Evolutionary conservation across 2,888 invertebrate genomes (phyloP), one percentile per base, ranked within the genome.

Genomic region (Apodemia zela): DNA sequence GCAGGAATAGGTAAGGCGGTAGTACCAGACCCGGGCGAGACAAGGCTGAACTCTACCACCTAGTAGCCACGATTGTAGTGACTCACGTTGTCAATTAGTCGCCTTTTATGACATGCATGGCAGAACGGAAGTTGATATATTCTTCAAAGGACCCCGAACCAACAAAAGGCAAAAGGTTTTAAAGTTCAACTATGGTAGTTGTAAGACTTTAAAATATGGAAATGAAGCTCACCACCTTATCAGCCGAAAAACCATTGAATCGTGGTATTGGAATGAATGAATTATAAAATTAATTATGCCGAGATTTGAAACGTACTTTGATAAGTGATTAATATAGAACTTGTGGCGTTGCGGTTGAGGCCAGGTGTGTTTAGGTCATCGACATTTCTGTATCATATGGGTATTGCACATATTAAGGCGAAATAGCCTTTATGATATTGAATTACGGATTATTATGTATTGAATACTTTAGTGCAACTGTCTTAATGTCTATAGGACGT

Each of bases 281-380:
- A 45, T 45, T n/a, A 15, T 45, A 54, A 21, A 54, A 54, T 54
- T 25, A 25, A 54, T 54, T 15, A 10, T 51, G 13, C 25, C 6
- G 13, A 54, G 21, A 54, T 21, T 54, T 21, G 54, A 54, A 25
- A 54, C 7, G 25, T 54, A 54, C 54, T 54, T 54, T 54, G 54
- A 25, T 25, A 15, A 51, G 54, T 54, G 54, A 68, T 68, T 66
- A 70, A 67, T 62, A 69, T 63, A 69, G 69, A 66, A 67, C 68
- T 71, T 68, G 74, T 75, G 70, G 69, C 69, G 71, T 73, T 73
- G 75, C 72, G 73, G 74, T 75, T 74, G 68, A 65, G 68, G 71
- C 72, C 75, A 74, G 74, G 74, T 74, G 74, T 70, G 72, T 72
- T 63, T 72, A 67, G 74, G 75, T 75, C 75, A 74, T 73, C 74